Evolutionary conservation across 2,888 invertebrate species (phyloP).

Genomic region (Andrena minutula): DNA sequence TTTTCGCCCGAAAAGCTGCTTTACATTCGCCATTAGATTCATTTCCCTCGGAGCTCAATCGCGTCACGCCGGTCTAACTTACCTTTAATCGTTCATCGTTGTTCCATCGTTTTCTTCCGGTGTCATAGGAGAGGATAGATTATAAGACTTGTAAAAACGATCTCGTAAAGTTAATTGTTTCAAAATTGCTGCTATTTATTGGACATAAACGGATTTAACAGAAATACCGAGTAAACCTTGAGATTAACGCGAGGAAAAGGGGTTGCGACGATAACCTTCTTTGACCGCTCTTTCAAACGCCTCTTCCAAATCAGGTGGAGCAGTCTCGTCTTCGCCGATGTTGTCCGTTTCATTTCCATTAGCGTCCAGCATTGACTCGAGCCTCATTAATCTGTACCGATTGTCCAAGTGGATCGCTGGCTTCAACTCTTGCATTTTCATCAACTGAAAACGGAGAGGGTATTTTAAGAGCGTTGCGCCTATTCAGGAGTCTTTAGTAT

Average conservation of each 20-base stretch:
- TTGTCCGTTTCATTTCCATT: constrained; percentile 76
- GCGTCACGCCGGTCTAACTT: too few species aligned
- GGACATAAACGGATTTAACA: too few species aligned
- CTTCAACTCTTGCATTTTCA: constrained; percentile 51
- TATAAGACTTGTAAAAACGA: too few species aligned
- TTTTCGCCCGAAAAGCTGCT: constrained; percentile 2
- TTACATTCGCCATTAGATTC: constrained; percentile 8
- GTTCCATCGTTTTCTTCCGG: too few species aligned
- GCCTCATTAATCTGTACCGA: constrained; percentile 81
- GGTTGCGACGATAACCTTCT: background rate
- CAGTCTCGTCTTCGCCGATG: constrained; percentile 69
- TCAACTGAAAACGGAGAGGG: constrained; percentile 68
- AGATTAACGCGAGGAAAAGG: background rate
- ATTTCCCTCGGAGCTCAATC: background rate
- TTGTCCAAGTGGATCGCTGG: constrained; percentile 82
- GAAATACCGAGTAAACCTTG: too few species aligned
- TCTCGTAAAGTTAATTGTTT: too few species aligned
- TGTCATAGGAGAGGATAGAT: too few species aligned
- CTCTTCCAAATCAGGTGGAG: background rate
- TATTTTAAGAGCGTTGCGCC: constrained; percentile 4
- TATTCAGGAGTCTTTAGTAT: background rate
- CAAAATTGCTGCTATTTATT: too few species aligned
- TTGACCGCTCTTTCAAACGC: background rate
- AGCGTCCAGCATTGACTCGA: constrained; percentile 80
- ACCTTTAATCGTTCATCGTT: too few species aligned